A percentile compares a stretch with the other conserved stretches of the same genome.
Conservation (phyloP, 2,797 vertebrate genomes). For the Alca torda region DNA sequence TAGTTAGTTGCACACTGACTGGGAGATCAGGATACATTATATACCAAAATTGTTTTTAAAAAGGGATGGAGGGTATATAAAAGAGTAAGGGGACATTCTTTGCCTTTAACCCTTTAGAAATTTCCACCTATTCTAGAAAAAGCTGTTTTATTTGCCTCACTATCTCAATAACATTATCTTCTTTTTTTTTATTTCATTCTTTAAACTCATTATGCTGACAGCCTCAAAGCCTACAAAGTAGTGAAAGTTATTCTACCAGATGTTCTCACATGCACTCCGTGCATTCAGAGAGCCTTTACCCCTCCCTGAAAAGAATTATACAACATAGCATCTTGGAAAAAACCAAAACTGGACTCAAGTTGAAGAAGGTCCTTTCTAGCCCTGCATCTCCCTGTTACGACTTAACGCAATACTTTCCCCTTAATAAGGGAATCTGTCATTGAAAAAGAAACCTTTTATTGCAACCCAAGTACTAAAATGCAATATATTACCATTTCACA, state of each 20-base stretch:
- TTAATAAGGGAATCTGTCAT: neutral
- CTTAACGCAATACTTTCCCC: neutral
- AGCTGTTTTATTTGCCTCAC: neutral
- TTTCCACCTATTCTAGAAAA: neutral
- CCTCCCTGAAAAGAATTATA: neutral
- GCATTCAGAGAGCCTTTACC: neutral
- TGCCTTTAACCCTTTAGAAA: neutral
- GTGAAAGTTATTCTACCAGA: neutral
- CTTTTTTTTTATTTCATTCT: neutral
- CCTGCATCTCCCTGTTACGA: neutral
- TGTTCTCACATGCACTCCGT: fast-evolving
- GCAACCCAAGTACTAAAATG: neutral
- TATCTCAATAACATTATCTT: neutral
- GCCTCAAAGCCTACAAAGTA: neutral
- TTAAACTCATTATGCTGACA: neutral
- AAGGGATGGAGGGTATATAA: neutral
- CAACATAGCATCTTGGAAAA: neutral
- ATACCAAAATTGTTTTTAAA: neutral
- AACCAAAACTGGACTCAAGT: neutral
- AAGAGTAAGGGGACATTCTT: neutral
- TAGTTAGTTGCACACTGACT: neutral
- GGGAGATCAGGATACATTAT: neutral
- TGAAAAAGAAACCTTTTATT: neutral
- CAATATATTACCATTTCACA: neutral
- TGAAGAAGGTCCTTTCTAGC: neutral